phyloP scores from a whole-genome alignment of 2,888 invertebrate species.

The Amiota minor region DNA sequence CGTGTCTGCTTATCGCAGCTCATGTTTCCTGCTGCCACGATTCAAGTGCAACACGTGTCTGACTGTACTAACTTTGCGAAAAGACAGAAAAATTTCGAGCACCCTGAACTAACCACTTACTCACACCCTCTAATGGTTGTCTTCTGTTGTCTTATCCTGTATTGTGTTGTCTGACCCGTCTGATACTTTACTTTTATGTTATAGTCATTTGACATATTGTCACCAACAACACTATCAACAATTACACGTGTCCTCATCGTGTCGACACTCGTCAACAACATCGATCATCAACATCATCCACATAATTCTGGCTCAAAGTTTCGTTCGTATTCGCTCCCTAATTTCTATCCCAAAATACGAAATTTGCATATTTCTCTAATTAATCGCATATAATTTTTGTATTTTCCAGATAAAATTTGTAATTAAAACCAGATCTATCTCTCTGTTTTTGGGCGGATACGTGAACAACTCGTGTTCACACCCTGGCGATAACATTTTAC shows the following conservation, averaged over 20 bases:
- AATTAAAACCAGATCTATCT: constrained; percentile 33
- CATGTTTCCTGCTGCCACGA: neutral
- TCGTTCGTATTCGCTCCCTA: constrained; percentile 37
- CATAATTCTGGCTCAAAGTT: constrained; percentile 42
- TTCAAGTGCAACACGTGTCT: constrained; percentile 20
- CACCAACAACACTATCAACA: constrained; percentile 59
- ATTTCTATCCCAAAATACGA: constrained; percentile 15
- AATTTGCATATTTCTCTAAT: constrained; percentile 71
- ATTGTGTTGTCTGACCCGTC: neutral
- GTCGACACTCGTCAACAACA: constrained; percentile 24
- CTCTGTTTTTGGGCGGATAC: neutral
- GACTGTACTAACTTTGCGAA: constrained; percentile 19
- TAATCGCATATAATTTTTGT: constrained; percentile 63
- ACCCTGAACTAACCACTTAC: neutral
- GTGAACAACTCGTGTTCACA: constrained; percentile 23
- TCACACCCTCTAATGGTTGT: constrained; percentile 1
- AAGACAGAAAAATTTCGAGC: neutral
- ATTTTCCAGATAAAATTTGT: constrained; percentile 51
- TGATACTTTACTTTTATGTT: constrained; percentile 47
- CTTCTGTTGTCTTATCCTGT: neutral
- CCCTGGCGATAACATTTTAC: neutral
- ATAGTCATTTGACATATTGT: constrained; percentile 68
- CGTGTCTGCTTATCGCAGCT: constrained; percentile 55
- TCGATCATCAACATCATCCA: constrained; percentile 29
- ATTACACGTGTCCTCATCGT: constrained; percentile 59